These are phyloP conservation scores for Caiman crocodilus DNA, from an alignment of 2,797 vertebrate genomes.

Conservation along the genomic window DNA sequence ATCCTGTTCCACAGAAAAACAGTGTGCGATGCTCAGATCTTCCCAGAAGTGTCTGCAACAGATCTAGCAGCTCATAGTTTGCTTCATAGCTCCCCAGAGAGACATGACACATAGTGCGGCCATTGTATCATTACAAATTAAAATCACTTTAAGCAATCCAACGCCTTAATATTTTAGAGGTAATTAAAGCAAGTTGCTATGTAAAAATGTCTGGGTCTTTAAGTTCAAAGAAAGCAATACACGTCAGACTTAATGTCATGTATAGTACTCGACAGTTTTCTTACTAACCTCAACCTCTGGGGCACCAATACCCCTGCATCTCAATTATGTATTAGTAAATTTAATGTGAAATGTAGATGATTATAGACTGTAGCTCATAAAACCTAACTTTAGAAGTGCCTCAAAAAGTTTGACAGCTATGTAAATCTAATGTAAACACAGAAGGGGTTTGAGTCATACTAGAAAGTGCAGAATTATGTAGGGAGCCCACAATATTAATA, in stretches of 20 bases:
- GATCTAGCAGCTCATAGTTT: conserved; percentile 37
- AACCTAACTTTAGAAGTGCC: conserved; percentile 34
- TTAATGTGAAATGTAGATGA: background rate
- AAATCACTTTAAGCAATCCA: conserved; percentile 19
- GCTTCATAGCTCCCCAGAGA: conserved; percentile 47
- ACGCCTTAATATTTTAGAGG: background rate
- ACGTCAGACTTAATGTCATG: conserved; percentile 23
- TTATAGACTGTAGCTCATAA: background rate
- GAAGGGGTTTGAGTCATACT: conserved; percentile 36
- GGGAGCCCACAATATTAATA: conserved; percentile 30
- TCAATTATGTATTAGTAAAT: background rate
- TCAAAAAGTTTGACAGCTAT: conserved; percentile 45
- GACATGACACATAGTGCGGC: background rate
- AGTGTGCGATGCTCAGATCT: conserved; percentile 11
- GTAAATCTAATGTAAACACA: conserved; percentile 61
- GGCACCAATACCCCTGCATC: background rate
- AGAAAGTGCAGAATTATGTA: conserved; percentile 35
- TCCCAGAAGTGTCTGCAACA: background rate
- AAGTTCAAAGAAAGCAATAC: conserved; percentile 5
- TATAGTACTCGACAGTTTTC: conserved; percentile 34
- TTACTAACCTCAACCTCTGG: conserved; percentile 41
- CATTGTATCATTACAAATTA: conserved; percentile 18
- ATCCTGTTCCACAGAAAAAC: background rate
- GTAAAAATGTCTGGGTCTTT: conserved; percentile 24
- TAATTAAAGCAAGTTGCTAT: conserved; percentile 32